Evolutionary conservation across 2,113 vertebrate genomes (phyloP).

Genomic region (Plecturocebus donacophilus): DNA sequence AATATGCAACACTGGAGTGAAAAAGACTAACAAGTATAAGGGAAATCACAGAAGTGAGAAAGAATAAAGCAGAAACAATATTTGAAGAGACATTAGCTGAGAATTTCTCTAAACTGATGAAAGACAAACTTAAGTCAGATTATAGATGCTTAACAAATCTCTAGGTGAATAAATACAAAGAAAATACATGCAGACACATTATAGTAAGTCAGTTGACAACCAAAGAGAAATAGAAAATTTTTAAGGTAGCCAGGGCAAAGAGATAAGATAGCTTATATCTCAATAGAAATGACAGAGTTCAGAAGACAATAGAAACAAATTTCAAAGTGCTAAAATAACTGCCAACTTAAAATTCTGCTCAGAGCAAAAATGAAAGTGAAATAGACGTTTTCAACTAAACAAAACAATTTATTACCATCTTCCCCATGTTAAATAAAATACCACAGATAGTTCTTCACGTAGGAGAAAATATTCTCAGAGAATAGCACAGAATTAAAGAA

Average conservation of each 20-base stretch:
- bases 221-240: neutral
- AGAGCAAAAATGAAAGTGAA: neutral
- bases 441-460: neutral
- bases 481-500: neutral
- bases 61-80: neutral
- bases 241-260: neutral
- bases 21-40: too few relatives aligned
- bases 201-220: neutral
- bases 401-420: neutral
- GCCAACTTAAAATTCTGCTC: neutral
- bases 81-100: neutral
- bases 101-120: neutral
- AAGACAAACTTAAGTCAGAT: neutral
- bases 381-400: neutral
- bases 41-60: neutral
- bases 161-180: neutral
- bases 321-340: neutral
- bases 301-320: neutral
- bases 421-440: neutral
- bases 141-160: neutral
- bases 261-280: neutral
- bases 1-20: neutral
- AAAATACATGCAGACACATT: neutral
- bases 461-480: neutral
- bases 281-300: neutral